Base-by-base conservation (phyloP, 1,140 invertebrate genomes). In the Adelges cooleyi region DNA sequence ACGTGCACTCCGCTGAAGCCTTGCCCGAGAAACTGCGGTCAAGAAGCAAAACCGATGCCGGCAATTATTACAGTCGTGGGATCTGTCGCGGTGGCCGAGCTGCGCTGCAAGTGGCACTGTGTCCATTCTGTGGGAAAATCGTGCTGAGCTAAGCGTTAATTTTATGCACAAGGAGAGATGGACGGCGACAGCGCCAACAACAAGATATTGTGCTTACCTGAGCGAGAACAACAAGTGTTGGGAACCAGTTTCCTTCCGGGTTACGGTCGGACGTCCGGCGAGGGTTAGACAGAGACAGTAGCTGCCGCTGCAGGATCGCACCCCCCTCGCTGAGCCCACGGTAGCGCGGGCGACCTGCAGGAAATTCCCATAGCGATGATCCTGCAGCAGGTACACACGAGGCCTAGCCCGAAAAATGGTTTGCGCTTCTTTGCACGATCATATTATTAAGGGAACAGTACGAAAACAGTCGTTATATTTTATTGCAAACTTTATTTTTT, bases 121-220 rank as follows among this genome's bases (percentile, higher is more conserved):
- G 29, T 33, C 29, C 11, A 33, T 33, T 33, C 29, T 56, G 53
- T 56, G 53, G 53, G 53, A 56, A 51, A 51, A 44, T 22, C 29
- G 3, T 11, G 13, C 20, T 15, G 11, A n/a, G 25, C 13, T 33
- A 22, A 10, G 17, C 3, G 20, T 11, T 44, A 62, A 62, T 62
- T 62, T 62, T 62, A 62, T 62, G 54, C 54, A 62, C 11, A 33
- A 33, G 54, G 20, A 13, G 22, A 29, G n/a, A 44, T 11, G 40
- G n/a, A 44, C 40, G n/a, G 40, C 40, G n/a, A 13, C 36, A 38
- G 36, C 36, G 13, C 6, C 36, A 38, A 13, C 36, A 38, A 13
- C 36, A 33, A 52, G 50, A 51, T 2, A 9, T 8, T 29, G n/a
- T 4, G 11, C 9, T 33, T 11, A 54, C 51, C 9, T 17, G 50